A percentile compares a stretch with the other conserved stretches of the same genome.
These are phyloP conservation scores for Atrichornis clamosus DNA, from an alignment of 2,113 vertebrate genomes.

Conservation along the genomic window DNA sequence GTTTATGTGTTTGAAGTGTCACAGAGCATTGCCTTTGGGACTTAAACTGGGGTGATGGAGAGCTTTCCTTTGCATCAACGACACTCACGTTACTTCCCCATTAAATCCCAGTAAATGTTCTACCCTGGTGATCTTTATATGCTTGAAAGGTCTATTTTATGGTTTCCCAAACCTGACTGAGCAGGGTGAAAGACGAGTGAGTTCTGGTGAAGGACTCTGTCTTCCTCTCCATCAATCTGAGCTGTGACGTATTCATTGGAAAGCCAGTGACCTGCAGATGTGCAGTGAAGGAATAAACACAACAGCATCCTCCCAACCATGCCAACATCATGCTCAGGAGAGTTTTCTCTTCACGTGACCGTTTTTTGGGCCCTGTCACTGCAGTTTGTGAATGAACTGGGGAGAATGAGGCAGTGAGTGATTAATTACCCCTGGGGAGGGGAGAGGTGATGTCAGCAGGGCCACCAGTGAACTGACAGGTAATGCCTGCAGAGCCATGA, in stretches of 20 bases:
- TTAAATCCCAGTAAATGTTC: neutral
- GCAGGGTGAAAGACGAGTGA: constrained; percentile 2
- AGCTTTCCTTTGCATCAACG: constrained; percentile 15
- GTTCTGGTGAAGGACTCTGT: neutral
- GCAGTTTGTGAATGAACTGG: neutral
- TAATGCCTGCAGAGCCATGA: neutral
- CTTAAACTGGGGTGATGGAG: constrained; percentile 22
- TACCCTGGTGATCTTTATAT: constrained; percentile 10
- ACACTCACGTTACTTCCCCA: neutral
- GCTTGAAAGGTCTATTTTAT: constrained; percentile 25
- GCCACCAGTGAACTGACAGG: neutral
- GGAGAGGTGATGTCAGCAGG: neutral
- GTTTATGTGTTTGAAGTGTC: constrained; percentile 55
- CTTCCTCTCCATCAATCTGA: neutral
- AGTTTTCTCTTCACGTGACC: neutral
- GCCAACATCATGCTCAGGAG: accelerated
- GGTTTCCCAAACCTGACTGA: constrained; percentile 19
- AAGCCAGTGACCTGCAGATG: neutral
- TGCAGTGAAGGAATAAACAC: neutral
- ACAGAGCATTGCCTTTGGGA: constrained; percentile 31
- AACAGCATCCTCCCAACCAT: neutral
- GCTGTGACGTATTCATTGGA: neutral
- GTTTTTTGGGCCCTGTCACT: neutral
- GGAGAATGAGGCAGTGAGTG: neutral
- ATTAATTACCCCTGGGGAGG: neutral